These are phyloP conservation scores for Schizaphis graminum DNA, from an alignment of 2,888 invertebrate species.

Conservation along the genomic window DNA sequence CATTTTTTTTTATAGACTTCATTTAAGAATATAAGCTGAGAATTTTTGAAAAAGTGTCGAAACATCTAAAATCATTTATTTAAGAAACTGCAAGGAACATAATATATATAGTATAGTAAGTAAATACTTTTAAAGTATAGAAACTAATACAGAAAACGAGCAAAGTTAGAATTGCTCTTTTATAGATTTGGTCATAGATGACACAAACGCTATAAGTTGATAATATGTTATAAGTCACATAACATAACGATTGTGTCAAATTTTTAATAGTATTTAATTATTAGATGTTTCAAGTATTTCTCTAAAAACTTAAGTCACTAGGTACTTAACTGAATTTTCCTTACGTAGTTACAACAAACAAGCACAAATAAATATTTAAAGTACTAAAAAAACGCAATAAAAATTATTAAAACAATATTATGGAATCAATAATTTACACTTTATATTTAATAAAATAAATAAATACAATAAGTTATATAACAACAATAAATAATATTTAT, in stretches of 20 bases:
- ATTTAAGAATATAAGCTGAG: background rate
- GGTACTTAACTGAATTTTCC: background rate
- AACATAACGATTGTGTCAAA: background rate
- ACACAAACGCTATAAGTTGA: background rate
- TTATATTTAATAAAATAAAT: conserved; percentile 19
- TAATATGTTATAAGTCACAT: background rate
- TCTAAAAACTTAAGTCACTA: background rate
- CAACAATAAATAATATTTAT: background rate
- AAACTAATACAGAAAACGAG: background rate
- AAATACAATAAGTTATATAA: conserved; percentile 13
- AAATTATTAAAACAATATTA: background rate
- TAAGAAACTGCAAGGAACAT: background rate
- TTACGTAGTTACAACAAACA: background rate
- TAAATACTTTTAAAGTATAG: background rate
- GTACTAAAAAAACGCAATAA: background rate
- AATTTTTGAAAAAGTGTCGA: background rate
- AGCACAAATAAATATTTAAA: background rate
- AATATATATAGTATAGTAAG: background rate
- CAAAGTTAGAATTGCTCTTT: conserved; percentile 32
- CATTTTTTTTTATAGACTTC: background rate
- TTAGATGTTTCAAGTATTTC: background rate
- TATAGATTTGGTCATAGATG: background rate
- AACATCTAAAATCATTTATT: background rate
- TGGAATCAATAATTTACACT: background rate
- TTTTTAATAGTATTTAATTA: background rate